These are phyloP conservation scores for Ptychochromis oligacanthus DNA, from an alignment of 2,113 vertebrate genomes.

Conservation along the genomic window DNA sequence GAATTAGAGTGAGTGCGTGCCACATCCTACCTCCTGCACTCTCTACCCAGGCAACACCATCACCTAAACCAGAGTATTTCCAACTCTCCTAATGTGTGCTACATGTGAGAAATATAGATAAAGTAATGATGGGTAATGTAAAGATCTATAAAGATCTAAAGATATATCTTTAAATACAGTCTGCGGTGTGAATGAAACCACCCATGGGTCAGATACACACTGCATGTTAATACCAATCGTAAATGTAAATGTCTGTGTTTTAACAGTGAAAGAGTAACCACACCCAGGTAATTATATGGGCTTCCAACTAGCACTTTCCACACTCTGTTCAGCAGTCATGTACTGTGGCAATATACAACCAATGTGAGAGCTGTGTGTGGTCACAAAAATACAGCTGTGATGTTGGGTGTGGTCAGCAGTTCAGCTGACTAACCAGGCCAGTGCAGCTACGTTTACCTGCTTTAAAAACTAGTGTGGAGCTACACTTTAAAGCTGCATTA, in stretches of 20 bases:
- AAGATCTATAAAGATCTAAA: too few species aligned
- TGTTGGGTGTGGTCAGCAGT: neutral
- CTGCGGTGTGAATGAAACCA: neutral
- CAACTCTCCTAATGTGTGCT: neutral
- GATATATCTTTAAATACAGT: too few species aligned
- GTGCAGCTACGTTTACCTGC: neutral
- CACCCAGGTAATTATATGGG: neutral
- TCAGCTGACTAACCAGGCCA: neutral
- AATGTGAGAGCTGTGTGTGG: neutral
- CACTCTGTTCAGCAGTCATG: neutral
- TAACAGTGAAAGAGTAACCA: neutral
- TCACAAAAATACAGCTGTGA: neutral
- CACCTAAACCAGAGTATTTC: neutral
- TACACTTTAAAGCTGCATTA: neutral
- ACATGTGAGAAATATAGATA: neutral
- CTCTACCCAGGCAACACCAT: too few species aligned
- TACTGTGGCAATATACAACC: neutral
- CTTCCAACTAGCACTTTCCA: neutral
- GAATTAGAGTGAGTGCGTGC: neutral
- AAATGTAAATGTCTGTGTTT: neutral
- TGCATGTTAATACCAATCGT: neutral
- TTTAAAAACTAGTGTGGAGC: neutral
- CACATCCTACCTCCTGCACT: neutral
- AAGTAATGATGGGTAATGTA: neutral
- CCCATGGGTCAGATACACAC: too few species aligned